A percentile compares a stretch with the other conserved stretches of the same genome.
Evolutionary conservation across 2,888 invertebrate species (phyloP).

Genomic region (Chydorus sphaericus): DNA sequence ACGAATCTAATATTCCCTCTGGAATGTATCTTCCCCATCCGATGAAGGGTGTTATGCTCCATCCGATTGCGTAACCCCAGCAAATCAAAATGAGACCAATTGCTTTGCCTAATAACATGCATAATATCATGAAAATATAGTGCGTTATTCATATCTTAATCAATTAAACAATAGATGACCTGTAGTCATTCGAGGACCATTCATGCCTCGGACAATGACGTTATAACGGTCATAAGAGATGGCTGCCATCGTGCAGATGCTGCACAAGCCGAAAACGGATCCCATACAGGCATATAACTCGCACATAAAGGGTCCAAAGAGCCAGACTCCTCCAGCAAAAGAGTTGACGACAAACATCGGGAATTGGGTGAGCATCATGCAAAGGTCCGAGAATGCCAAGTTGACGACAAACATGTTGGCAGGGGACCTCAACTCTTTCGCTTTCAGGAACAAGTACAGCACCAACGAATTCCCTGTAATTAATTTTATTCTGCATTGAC

Average conservation of each 20-base stretch:
- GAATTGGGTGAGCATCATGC: slow-evolving; percentile 55
- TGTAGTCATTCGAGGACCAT: slow-evolving; percentile 10
- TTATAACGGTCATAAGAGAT: slow-evolving; percentile 31
- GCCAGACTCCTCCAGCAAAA: slow-evolving; percentile 27
- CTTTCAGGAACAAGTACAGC: slow-evolving; percentile 57
- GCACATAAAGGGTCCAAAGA: slow-evolving; percentile 24
- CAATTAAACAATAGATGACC: background rate
- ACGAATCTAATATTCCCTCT: slow-evolving; percentile 32
- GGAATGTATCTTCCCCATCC: slow-evolving; percentile 31
- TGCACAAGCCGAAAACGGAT: slow-evolving; percentile 31
- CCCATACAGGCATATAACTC: slow-evolving; percentile 31
- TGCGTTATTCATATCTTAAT: background rate
- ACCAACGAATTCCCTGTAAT: slow-evolving; percentile 49
- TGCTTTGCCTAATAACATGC: slow-evolving; percentile 26
- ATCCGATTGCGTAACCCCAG: slow-evolving; percentile 29
- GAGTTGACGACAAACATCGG: slow-evolving; percentile 28
- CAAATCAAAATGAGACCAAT: slow-evolving; percentile 26
- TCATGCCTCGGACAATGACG: slow-evolving; percentile 29
- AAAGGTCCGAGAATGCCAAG: slow-evolving; percentile 77
- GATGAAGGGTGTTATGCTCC: slow-evolving; percentile 29
- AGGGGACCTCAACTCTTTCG: slow-evolving; percentile 66
- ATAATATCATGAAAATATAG: slow-evolving; percentile 21
- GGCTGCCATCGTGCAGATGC: slow-evolving; percentile 30
- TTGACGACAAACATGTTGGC: slow-evolving; percentile 83
- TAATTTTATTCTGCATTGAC: background rate